Evolutionary conservation across 2,797 vertebrate genomes (phyloP).

Genomic region (Pseudotriccus pelzelni): DNA sequence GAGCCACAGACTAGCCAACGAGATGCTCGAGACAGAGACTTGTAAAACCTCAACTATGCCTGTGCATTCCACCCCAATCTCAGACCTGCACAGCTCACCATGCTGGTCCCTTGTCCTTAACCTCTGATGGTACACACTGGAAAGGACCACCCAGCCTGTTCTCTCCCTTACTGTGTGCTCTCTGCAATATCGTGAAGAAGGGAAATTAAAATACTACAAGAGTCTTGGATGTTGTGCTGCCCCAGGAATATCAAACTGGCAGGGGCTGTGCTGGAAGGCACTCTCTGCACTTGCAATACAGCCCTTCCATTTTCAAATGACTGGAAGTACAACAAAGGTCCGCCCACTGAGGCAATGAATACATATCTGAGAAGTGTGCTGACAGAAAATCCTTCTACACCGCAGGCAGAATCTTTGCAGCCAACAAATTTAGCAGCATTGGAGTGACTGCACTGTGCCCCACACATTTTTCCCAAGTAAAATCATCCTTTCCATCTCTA

Average conservation of each 20-base stretch:
- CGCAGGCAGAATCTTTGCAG: not conserved
- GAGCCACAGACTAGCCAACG: not conserved
- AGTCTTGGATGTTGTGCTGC: not conserved
- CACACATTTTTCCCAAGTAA: not conserved
- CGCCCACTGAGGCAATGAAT: not conserved
- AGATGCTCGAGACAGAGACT: not conserved
- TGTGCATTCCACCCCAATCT: not conserved
- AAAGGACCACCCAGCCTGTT: not conserved
- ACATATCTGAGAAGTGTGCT: not conserved
- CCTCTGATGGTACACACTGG: not conserved
- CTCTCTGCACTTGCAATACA: not conserved
- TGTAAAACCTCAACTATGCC: fast-evolving
- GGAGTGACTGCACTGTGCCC: not conserved
- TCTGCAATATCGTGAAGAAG: not conserved
- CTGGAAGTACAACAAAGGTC: not conserved
- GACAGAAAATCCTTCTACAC: not conserved
- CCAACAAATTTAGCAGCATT: not conserved
- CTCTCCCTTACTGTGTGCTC: not conserved
- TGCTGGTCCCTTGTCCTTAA: not conserved
- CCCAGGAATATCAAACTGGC: not conserved
- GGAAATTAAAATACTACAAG: not conserved
- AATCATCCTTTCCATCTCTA: not conserved
- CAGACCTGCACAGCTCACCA: not conserved
- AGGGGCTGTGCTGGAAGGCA: not conserved
- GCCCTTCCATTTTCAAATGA: not conserved